phyloP scores from a whole-genome alignment of 2,888 invertebrate genomes.

The Pocota personata region DNA sequence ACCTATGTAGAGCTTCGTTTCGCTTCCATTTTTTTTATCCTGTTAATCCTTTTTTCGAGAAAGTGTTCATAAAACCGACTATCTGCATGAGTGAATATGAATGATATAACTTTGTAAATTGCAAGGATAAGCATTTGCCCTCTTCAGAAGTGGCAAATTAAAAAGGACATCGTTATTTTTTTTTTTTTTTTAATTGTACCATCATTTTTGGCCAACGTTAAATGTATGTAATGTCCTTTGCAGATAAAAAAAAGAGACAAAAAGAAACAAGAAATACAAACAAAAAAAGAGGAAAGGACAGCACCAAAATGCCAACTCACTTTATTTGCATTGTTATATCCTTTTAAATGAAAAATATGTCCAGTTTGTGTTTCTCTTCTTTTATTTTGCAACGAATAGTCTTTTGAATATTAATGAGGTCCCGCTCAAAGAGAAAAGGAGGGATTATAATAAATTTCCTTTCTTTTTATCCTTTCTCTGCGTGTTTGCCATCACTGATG shows the following conservation, averaged over 20 bases:
- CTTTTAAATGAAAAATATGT: conserved; percentile 65
- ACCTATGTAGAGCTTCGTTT: conserved; percentile 1
- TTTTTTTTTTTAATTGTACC: conserved; percentile 58
- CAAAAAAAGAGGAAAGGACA: conserved; percentile 23
- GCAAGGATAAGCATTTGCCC: conserved; percentile 41
- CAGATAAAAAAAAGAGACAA: conserved; percentile 34
- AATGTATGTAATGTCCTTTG: conserved; percentile 37
- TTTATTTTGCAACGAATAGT: conserved; percentile 45
- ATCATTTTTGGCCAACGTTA: conserved; percentile 14
- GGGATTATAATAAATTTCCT: conserved; percentile 61
- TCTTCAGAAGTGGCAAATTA: conserved; percentile 47
- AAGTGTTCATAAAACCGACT: conserved; percentile 45
- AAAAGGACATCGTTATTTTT: conserved; percentile 68
- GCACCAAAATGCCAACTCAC: conserved; percentile 36
- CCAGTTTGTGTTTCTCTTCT: conserved; percentile 7
- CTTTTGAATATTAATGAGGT: conserved; percentile 71
- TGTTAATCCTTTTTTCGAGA: conserved; percentile 49
- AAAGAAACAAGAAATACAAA: conserved; percentile 23
- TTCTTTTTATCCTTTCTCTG: conserved; percentile 44
- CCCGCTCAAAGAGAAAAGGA: conserved; percentile 12
- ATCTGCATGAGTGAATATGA: conserved; percentile 57
- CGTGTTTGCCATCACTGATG: conserved; percentile 49
- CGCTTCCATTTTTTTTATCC: neutral
- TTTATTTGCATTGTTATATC: conserved; percentile 70
- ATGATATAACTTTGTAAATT: conserved; percentile 34